Evolutionary conservation across 2,113 vertebrate genomes (phyloP).

Genomic region (Acrocephalus kingi): DNA sequence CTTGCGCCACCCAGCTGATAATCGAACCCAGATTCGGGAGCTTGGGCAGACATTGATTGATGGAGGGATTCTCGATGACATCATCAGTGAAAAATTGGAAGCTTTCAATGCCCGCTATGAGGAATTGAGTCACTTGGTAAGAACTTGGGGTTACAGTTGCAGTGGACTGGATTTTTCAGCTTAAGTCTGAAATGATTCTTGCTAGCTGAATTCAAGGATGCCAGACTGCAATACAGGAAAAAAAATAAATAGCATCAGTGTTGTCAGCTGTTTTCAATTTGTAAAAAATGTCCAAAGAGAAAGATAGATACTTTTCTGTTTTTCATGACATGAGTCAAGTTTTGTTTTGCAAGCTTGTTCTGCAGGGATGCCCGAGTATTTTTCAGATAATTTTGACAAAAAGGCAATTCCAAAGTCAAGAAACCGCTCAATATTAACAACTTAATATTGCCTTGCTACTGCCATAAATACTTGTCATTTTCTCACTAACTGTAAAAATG

Average conservation of each 20-base stretch:
- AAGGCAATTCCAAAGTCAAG: background rate
- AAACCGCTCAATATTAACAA: background rate
- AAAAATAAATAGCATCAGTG: background rate
- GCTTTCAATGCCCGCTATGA: conserved; percentile 90
- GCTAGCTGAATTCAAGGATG: background rate
- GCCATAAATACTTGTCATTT: background rate
- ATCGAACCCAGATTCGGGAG: conserved; percentile 96
- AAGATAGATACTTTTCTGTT: background rate
- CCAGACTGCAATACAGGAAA: background rate
- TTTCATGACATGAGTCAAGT: background rate
- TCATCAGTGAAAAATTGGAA: conserved; percentile 96
- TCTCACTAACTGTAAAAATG: background rate
- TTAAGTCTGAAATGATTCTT: background rate
- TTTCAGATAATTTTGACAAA: background rate
- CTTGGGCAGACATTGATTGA: conserved; percentile 96
- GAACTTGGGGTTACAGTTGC: conserved; percentile 2
- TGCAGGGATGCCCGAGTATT: background rate
- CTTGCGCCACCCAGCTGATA: conserved; percentile 92
- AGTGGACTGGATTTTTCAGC: background rate
- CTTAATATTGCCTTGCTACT: background rate
- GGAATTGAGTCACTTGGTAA: conserved; percentile 89
- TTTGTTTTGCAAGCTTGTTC: background rate
- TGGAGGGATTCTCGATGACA: conserved; percentile 96
- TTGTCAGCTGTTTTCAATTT: background rate
- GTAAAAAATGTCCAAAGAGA: background rate